Evolutionary conservation across 1,140 invertebrate species (phyloP).

Genomic region (Mercenaria mercenaria): DNA sequence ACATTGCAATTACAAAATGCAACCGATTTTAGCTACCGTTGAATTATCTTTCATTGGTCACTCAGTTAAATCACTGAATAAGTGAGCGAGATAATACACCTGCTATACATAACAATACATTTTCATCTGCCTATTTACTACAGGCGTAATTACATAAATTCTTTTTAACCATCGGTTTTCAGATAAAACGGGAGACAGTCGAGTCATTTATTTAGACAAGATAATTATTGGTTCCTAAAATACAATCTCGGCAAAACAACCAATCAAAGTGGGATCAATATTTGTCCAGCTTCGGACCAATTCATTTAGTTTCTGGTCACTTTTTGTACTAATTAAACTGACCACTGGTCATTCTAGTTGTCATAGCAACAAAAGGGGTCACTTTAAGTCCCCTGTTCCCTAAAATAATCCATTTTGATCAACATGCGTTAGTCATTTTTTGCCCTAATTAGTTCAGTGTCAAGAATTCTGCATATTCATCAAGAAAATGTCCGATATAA

Average conservation of each 20-base stretch:
- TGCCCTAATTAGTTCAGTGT: constrained; percentile 6
- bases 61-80: background rate
- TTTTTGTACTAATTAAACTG: constrained; percentile 55
- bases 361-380: constrained; percentile 57
- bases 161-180: constrained; percentile 38
- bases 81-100: background rate
- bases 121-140: background rate
- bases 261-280: background rate
- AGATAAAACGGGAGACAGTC: background rate
- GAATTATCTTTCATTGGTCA: background rate
- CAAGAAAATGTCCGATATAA: constrained; percentile 12
- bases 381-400: constrained; percentile 25
- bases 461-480: constrained; percentile 11
- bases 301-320: constrained; percentile 61
- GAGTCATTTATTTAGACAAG: constrained; percentile 37
- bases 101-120: background rate
- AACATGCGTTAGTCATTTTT: constrained; percentile 26
- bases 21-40: background rate
- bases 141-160: constrained; percentile 29
- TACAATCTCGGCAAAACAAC: constrained; percentile 8
- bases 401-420: constrained; percentile 16
- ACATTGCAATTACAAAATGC: no score
- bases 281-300: background rate
- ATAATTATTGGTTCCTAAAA: constrained; percentile 40
- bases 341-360: constrained; percentile 54